Conservation (phyloP, 2,113 vertebrate species). For the Gracilinanus agilis region DNA sequence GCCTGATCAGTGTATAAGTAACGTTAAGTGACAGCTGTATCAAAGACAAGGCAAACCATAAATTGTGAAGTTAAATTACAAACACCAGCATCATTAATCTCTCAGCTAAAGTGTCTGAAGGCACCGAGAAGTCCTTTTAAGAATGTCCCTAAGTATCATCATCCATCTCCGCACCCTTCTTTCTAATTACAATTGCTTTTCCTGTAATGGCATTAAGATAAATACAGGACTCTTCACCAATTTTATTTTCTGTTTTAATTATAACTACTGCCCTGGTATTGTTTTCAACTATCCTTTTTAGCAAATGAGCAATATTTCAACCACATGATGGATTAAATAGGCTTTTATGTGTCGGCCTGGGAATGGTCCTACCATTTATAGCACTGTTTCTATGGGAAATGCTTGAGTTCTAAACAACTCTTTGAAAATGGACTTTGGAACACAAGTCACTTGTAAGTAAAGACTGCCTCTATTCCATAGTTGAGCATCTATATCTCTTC, state of each 20-base stretch:
- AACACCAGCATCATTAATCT: background rate
- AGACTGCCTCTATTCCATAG: background rate
- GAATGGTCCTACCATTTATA: background rate
- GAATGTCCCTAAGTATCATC: background rate
- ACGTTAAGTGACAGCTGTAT: background rate
- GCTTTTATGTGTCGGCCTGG: background rate
- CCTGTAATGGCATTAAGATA: constrained; percentile 1
- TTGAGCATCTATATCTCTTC: background rate
- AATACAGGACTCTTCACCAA: background rate
- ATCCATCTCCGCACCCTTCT: background rate
- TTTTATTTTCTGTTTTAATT: constrained; percentile 19
- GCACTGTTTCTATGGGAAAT: background rate
- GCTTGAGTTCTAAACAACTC: background rate
- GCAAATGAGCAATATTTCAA: background rate
- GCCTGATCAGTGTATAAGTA: background rate
- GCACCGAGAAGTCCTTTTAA: background rate
- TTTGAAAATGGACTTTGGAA: background rate
- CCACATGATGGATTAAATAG: background rate
- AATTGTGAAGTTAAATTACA: background rate
- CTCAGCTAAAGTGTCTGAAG: background rate
- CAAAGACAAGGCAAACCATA: background rate
- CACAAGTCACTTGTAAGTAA: background rate
- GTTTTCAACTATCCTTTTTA: background rate
- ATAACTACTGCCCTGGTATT: fast-evolving
- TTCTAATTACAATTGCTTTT: background rate